Evolutionary conservation across 2,113 vertebrate genomes (phyloP).

Genomic region (Gallinago undulata): DNA sequence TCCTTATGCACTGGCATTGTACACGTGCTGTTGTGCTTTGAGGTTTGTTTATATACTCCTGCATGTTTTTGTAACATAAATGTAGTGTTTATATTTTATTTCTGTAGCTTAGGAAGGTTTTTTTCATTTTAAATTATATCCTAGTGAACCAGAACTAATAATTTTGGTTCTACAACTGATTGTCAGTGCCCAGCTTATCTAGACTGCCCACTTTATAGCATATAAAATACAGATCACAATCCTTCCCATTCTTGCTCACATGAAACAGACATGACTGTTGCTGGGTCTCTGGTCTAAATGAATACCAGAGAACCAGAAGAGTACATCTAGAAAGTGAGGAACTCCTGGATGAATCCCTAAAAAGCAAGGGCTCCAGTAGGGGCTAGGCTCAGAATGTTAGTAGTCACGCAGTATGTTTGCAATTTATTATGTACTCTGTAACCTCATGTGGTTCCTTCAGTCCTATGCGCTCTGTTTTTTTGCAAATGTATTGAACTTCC

Average conservation of each 20-base stretch:
- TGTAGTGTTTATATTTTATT: not conserved
- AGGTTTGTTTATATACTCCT: not conserved
- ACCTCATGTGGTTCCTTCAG: not conserved
- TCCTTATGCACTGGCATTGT: not conserved
- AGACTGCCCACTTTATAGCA: not conserved
- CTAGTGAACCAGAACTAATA: not conserved
- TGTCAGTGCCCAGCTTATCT: not conserved
- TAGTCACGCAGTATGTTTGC: not conserved
- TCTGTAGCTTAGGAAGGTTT: not conserved
- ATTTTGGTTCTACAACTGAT: not conserved
- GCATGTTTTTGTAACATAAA: not conserved
- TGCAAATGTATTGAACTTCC: not conserved
- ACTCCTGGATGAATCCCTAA: not conserved
- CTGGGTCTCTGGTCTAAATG: not conserved
- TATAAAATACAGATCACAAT: not conserved
- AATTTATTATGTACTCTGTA: not conserved
- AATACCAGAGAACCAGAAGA: not conserved
- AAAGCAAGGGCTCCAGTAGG: not conserved
- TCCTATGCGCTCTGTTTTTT: not conserved
- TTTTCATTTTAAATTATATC: not conserved
- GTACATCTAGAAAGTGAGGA: not conserved
- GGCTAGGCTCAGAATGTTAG: not conserved
- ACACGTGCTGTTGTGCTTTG: not conserved
- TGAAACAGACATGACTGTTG: not conserved
- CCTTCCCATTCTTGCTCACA: not conserved